Percentiles rank a stretch among this genome's conserved stretches.
Conservation (phyloP, 2,113 vertebrate genomes). For the Amia ocellicauda region DNA sequence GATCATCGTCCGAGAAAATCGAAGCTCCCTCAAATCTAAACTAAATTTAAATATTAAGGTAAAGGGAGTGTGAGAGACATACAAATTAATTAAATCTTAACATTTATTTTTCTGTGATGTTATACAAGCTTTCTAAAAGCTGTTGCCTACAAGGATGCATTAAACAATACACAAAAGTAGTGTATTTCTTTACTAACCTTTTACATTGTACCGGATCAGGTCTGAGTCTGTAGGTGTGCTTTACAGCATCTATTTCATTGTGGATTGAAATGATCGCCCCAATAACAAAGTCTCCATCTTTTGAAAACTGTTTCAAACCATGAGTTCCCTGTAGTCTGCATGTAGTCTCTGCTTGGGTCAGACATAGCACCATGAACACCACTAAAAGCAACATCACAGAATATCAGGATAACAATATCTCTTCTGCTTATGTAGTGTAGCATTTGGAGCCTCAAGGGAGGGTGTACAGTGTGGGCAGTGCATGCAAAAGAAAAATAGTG, state of each 20-base stretch:
- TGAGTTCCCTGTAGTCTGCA: constrained; percentile 42
- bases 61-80: too few relatives aligned
- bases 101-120: too few relatives aligned
- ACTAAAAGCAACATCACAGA: too few relatives aligned
- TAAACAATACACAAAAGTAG: background rate
- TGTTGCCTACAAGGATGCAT: background rate
- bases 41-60: too few relatives aligned
- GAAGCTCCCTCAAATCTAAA: constrained; percentile 45
- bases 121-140: too few relatives aligned
- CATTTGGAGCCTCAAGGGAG: too few relatives aligned
- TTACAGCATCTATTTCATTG: constrained; percentile 29
- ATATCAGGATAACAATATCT: too few relatives aligned
- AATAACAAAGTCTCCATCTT: constrained; percentile 54
- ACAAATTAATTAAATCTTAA: background rate
- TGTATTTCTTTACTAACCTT: constrained; percentile 47
- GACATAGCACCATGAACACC: too few relatives aligned
- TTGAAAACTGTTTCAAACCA: constrained; percentile 36
- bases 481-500: too few relatives aligned
- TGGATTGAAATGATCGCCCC: constrained; percentile 57
- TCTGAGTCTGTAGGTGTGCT: constrained; percentile 38
- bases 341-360: background rate
- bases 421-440: too few relatives aligned
- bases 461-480: too few relatives aligned
- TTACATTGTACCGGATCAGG: constrained; percentile 46
- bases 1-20: constrained; percentile 50